Conservation (phyloP, 2,888 invertebrate species). For the Conistra vaccinii region DNA sequence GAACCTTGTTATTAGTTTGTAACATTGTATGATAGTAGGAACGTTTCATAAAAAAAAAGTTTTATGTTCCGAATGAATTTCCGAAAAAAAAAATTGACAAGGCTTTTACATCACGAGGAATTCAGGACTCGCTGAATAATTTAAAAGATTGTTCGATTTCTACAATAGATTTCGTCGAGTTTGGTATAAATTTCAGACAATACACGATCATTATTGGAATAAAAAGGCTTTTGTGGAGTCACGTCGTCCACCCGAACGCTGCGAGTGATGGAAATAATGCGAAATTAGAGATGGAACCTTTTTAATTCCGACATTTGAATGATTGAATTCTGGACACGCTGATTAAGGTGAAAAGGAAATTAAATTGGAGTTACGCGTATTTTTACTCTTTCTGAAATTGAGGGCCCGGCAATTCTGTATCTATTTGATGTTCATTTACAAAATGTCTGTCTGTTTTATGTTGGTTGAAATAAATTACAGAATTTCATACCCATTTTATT, state of each 20-base stretch:
- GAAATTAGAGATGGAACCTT: slow-evolving; percentile 29
- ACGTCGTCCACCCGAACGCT: slow-evolving; percentile 3
- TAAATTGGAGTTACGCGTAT: slow-evolving; percentile 15
- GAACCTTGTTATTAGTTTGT: neutral
- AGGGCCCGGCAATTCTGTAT: neutral
- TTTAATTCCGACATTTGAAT: slow-evolving; percentile 27
- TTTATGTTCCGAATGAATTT: neutral
- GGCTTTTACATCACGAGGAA: slow-evolving; percentile 18
- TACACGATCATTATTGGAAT: slow-evolving; percentile 32
- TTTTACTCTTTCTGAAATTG: neutral
- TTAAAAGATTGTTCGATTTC: slow-evolving; percentile 57
- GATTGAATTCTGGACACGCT: slow-evolving; percentile 11
- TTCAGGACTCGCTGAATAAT: slow-evolving; percentile 64
- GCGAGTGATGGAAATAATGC: slow-evolving; percentile 18
- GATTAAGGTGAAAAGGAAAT: slow-evolving; percentile 22
- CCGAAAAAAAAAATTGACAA: neutral
- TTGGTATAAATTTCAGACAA: slow-evolving; percentile 44
- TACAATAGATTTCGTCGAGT: slow-evolving; percentile 50
- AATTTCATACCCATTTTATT: neutral
- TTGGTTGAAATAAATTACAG: neutral
- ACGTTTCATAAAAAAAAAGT: neutral
- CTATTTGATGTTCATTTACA: slow-evolving; percentile 1
- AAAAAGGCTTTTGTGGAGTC: slow-evolving; percentile 35
- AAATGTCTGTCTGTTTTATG: slow-evolving; percentile 8
- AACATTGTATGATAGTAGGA: too few relatives aligned